Percentiles rank a stretch among this genome's conserved stretches.
Evolutionary conservation across 2,888 invertebrate genomes (phyloP).

Genomic region (Hirtodrosophila histrioides): DNA sequence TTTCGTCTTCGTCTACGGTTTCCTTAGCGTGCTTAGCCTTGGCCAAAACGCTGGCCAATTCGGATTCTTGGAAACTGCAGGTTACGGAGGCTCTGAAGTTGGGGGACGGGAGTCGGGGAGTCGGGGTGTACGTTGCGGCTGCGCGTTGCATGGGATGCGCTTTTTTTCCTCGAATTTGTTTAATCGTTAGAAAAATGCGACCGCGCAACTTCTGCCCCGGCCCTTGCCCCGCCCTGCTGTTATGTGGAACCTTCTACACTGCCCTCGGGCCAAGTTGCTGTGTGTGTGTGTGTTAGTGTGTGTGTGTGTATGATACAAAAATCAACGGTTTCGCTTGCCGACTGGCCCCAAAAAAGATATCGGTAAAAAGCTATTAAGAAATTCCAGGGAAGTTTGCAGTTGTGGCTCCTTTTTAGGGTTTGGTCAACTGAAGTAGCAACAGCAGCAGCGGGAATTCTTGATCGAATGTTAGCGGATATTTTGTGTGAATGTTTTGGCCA

Average conservation of each 20-base stretch:
- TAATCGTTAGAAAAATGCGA: slow-evolving; percentile 82
- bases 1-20: slow-evolving; percentile 33
- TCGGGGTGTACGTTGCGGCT: slow-evolving; percentile 38
- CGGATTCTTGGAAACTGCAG: slow-evolving; percentile 82
- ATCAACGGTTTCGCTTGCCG: slow-evolving; percentile 69
- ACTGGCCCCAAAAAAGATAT: slow-evolving; percentile 61
- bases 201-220: slow-evolving; percentile 52
- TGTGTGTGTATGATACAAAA: slow-evolving; percentile 38
- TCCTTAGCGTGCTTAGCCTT: slow-evolving; percentile 42
- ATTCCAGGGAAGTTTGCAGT: slow-evolving; percentile 77
- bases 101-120: slow-evolving; percentile 4
- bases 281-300: slow-evolving; percentile 15
- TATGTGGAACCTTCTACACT: slow-evolving; percentile 35
- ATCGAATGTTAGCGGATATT: slow-evolving; percentile 54
- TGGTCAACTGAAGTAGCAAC: slow-evolving; percentile 24
- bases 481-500: slow-evolving; percentile 8
- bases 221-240: neutral
- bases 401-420: slow-evolving; percentile 34
- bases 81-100: slow-evolving; percentile 70
- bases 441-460: slow-evolving; percentile 32
- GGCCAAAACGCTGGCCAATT: slow-evolving; percentile 38
- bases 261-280: slow-evolving; percentile 11
- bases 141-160: slow-evolving; percentile 78
- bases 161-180: slow-evolving; percentile 84
- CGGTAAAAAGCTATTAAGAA: slow-evolving; percentile 80